Evolutionary conservation across 2,888 invertebrate species (phyloP).

Genomic region (Congeria kusceri): DNA sequence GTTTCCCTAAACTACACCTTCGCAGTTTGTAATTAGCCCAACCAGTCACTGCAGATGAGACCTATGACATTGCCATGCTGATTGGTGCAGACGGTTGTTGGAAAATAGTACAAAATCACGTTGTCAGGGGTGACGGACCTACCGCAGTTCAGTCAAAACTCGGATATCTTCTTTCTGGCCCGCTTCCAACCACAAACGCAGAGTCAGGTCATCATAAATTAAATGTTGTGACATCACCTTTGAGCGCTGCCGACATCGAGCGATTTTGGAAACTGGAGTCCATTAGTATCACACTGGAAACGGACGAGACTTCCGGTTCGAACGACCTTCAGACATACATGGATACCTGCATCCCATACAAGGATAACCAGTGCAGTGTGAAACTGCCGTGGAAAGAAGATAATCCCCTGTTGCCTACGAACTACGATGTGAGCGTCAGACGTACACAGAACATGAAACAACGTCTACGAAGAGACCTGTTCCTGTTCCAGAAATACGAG

Average conservation of each 20-base stretch:
- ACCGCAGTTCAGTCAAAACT: slow-evolving; percentile 55
- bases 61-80: slow-evolving; percentile 36
- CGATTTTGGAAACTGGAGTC: slow-evolving; percentile 45
- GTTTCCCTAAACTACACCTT: slow-evolving; percentile 24
- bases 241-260: slow-evolving; percentile 9
- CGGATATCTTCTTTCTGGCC: slow-evolving; percentile 50
- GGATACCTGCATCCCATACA: slow-evolving; percentile 5
- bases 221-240: slow-evolving; percentile 10
- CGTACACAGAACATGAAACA: slow-evolving; percentile 6
- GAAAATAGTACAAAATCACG: slow-evolving; percentile 44
- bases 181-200: slow-evolving; percentile 7
- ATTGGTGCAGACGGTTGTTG: slow-evolving; percentile 61
- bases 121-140: slow-evolving; percentile 51
- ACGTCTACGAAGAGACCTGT: background rate
- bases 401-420: slow-evolving; percentile 14
- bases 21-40: slow-evolving; percentile 47
- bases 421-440: slow-evolving; percentile 13
- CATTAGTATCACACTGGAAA: slow-evolving; percentile 11
- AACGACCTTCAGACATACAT: slow-evolving; percentile 11
- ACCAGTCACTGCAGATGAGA: slow-evolving; percentile 16
- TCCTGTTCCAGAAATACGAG: slow-evolving; percentile 14
- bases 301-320: background rate
- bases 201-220: background rate
- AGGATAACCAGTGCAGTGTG: slow-evolving; percentile 14
- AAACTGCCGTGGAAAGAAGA: slow-evolving; percentile 29